Evolutionary conservation across 2,113 vertebrate species (phyloP), one percentile per base, ranked within the genome.

Genomic region (Mugil cephalus): DNA sequence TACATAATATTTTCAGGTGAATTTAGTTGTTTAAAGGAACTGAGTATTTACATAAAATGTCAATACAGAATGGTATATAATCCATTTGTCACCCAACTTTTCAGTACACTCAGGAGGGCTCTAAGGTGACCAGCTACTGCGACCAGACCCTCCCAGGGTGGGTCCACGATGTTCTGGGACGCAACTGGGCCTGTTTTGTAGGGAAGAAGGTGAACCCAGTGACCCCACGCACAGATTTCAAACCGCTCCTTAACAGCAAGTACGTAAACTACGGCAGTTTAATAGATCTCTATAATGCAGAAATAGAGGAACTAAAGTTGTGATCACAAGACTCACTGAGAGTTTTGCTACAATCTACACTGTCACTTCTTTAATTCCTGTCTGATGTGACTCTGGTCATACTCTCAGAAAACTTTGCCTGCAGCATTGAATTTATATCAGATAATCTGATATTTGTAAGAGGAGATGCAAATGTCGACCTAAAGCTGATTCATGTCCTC

Each of bases 101-200:
- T n/a, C 88, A 99, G 98, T 99, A 97, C 88, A 89, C 94, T 80
- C 15, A 93, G 38, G 89, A 95, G 1, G 95, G 94, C 13, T 9
- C 42, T 0, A 89, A 89, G 11, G 94, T 96, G 47, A 96, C 94
- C 77, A 97, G 96, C 77, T 97, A 95, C 74, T 99, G 98, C 84
- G 93, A 99, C 7, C 96, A 99, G 82, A 98, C 96, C 0, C 71
- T 98, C 2, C 91, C 95, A 0, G 98, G 98, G 36, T 98, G 96
- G 97, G 98, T 96, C 1, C 98, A 99, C 38, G 96, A 99, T 47
- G 94, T 97, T 1, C 88, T 98, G 84, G 97, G 96, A 10, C 92
- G 83, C 70, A 99, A 99, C 72, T 99, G 98, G 98, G 98, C 95
- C 17, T 99, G 98, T 85, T 99, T 99, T 70, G 83, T 82, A 0